phyloP scores from a whole-genome alignment of 2,888 invertebrate genomes.

The Leptothorax acervorum region DNA sequence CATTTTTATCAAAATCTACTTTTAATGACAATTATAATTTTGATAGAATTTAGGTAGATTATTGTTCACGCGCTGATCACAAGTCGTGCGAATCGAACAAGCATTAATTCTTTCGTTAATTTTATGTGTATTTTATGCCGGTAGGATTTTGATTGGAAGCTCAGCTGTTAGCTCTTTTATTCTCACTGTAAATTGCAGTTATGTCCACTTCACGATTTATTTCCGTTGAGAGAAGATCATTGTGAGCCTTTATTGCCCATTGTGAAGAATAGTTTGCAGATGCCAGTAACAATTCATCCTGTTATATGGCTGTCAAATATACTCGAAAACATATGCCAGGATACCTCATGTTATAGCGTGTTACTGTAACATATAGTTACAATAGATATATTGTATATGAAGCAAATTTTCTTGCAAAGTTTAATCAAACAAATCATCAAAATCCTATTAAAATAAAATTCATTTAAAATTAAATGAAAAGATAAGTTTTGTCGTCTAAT shows the following conservation, averaged over 20 bases:
- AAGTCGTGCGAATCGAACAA: background rate
- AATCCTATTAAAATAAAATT: background rate
- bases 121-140: background rate
- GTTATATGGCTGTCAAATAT: conserved; percentile 28
- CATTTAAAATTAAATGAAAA: background rate
- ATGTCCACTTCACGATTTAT: conserved; percentile 31
- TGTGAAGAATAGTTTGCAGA: conserved; percentile 45
- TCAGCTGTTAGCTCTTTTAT: conserved; percentile 8
- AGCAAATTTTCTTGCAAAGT: background rate
- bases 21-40: background rate
- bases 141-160: conserved; percentile 26
- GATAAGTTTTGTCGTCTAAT: background rate
- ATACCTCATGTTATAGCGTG: background rate
- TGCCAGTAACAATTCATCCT: conserved; percentile 34
- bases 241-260: conserved; percentile 37
- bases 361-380: conserved; percentile 2
- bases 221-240: conserved; percentile 36
- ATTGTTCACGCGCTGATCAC: background rate
- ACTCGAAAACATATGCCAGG: conserved; percentile 13
- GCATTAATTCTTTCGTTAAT: conserved; percentile 10
- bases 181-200: conserved; percentile 27
- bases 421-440: conserved; percentile 9
- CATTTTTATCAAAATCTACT: background rate
- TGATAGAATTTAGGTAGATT: background rate
- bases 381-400: background rate